Evolutionary conservation across 64 coral and sea anemone genomes (phyloP), one percentile per base, ranked within the genome.

Genomic region (Astreopora myriophthalma): DNA sequence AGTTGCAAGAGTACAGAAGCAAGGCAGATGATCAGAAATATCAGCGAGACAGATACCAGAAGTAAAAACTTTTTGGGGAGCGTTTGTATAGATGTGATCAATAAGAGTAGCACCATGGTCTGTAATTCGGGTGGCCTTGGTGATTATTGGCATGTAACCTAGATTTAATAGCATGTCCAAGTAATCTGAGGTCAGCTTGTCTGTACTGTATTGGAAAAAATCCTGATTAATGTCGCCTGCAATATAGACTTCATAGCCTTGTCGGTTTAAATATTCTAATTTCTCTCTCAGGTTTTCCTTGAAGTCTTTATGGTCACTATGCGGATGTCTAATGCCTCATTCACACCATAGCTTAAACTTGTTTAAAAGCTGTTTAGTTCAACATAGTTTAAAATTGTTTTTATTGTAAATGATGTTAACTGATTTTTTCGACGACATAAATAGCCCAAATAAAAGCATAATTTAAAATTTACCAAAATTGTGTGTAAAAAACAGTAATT

Each of bases 41-140:
- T 71, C 61, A 7, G 79, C 39, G 35, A 92, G 33, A 28, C 82
- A 71, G 49, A 92, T 84, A 16, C 79, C 77, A 71, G 77, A 72
- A 44, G 72, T 60, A 28, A 85, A 34, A n/a, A 92, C 38, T 32
- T 91, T 92, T 74, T 92, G 20, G 23, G 90, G 80, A n/a, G 39
- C 35, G n/a, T 85, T 92, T 40, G 48, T 86, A 30, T 64, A 85
- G 12, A 65, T 85, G 75, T 76, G 80, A 27, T 86, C 79, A 76
- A 85, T 76, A 28, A 92, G 69, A 52, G 89, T 84, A 17, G 80
- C 29, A 34, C 37, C 85, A 24, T 92, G 77, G 48, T 92, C 79
- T 71, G 67, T 85, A 69, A 75, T 64, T 85, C 90, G 57, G 25
- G 48, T 92, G 12, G 90, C 79, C 57, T 92, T 92, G 19, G 89